Conservation (phyloP, 1,140 invertebrate genomes). For the Aphelinus certus region DNA sequence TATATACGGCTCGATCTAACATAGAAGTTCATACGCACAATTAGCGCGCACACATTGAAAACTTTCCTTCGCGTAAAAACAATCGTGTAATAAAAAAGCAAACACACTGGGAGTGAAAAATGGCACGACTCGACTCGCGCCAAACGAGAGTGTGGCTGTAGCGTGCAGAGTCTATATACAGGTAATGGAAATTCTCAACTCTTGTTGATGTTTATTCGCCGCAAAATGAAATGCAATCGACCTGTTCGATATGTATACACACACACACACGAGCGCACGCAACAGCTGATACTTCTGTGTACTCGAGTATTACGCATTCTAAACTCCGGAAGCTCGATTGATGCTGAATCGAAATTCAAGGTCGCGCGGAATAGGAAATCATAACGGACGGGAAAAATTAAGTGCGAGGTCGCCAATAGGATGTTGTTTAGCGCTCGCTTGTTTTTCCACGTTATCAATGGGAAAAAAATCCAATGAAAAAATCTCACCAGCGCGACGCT, state of each 20-base stretch:
- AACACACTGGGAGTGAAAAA: background rate
- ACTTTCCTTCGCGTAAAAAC: slow-evolving; percentile 17
- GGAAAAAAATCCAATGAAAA: too few relatives aligned
- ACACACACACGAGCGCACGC: background rate
- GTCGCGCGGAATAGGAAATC: slow-evolving; percentile 8
- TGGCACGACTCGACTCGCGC: background rate
- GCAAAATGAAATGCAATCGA: background rate
- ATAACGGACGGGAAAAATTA: background rate
- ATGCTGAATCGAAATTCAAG: background rate
- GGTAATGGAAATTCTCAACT: too few relatives aligned
- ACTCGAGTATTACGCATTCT: slow-evolving; percentile 13
- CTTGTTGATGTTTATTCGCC: background rate
- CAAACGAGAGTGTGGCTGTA: too few relatives aligned
- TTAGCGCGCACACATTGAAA: slow-evolving; percentile 19
- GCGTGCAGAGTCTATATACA: too few relatives aligned
- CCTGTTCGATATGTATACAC: background rate
- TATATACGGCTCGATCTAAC: background rate
- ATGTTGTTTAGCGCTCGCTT: slow-evolving; percentile 15
- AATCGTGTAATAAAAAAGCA: background rate
- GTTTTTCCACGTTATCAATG: too few relatives aligned
- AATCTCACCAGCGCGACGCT: too few relatives aligned
- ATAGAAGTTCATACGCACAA: slow-evolving; percentile 2
- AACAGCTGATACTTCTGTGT: background rate
- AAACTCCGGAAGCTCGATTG: slow-evolving; percentile 18
- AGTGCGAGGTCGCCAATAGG: slow-evolving; percentile 27